A percentile compares a stretch with the other conserved stretches of the same genome.
Evolutionary conservation across 1,140 invertebrate species (phyloP).

Genomic region (Caerostris extrusa): DNA sequence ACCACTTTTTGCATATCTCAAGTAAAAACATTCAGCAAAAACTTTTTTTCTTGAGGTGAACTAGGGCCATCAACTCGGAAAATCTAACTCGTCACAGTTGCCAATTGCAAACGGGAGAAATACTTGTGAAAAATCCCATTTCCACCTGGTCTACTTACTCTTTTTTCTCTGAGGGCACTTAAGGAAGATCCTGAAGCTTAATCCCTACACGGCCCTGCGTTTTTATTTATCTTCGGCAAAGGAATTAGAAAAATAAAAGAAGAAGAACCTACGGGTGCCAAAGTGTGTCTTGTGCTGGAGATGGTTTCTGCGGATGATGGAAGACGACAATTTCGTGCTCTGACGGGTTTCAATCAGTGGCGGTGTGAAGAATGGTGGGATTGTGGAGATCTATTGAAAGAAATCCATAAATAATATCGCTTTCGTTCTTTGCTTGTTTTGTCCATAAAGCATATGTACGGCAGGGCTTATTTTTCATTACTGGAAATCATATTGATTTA

Average conservation of each 20-base stretch:
- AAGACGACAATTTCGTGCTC: not conserved
- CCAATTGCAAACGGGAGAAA: too few relatives aligned
- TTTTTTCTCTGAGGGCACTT: not conserved
- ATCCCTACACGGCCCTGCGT: not conserved
- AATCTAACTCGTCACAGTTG: too few relatives aligned
- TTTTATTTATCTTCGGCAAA: not conserved
- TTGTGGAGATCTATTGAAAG: not conserved
- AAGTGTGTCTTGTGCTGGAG: too few relatives aligned
- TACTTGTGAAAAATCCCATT: too few relatives aligned
- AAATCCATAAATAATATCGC: not conserved
- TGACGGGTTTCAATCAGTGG: not conserved
- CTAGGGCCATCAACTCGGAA: too few relatives aligned
- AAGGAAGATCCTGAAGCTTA: constrained; percentile 14
- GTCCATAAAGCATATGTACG: not conserved
- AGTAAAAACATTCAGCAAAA: too few relatives aligned
- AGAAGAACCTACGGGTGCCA: too few relatives aligned
- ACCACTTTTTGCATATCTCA: too few relatives aligned
- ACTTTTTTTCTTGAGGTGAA: too few relatives aligned
- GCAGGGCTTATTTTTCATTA: not conserved
- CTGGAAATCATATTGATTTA: not conserved
- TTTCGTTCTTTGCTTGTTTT: not conserved
- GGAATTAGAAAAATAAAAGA: not conserved
- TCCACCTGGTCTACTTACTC: too few relatives aligned
- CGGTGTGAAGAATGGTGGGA: not conserved
- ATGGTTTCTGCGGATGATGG: not conserved